Conservation (phyloP, 2,113 vertebrate genomes). For the Ptychochromis oligacanthus region DNA sequence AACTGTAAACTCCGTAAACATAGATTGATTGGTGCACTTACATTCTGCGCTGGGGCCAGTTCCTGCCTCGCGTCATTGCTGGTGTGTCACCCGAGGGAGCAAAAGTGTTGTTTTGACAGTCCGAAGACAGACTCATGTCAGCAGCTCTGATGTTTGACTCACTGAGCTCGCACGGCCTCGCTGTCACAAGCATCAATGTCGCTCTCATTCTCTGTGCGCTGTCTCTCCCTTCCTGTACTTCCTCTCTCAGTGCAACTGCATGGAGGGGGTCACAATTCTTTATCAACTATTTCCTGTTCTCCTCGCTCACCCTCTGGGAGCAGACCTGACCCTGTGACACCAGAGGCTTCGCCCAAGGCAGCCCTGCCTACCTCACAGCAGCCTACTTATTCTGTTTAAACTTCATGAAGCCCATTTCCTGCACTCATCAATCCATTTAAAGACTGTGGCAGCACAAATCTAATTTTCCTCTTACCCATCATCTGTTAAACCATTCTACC, state of each 20-base stretch:
- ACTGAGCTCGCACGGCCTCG: constrained; percentile 16
- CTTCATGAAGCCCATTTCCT: constrained; percentile 25
- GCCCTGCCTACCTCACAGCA: not conserved
- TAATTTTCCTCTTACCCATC: constrained; percentile 13
- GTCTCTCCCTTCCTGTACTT: constrained; percentile 53
- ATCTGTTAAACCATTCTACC: constrained; percentile 7
- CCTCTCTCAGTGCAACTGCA: constrained; percentile 63
- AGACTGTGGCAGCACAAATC: constrained; percentile 23
- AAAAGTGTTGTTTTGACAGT: constrained; percentile 59
- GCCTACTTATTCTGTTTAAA: constrained; percentile 6
- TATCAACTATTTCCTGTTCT: constrained; percentile 67
- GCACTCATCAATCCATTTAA: not conserved
- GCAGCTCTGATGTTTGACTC: constrained; percentile 46
- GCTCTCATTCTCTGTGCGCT: constrained; percentile 3
- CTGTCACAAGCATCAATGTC: constrained; percentile 52
- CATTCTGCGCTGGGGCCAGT: constrained; percentile 38
- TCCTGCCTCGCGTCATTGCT: constrained; percentile 54
- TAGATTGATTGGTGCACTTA: constrained; percentile 58
- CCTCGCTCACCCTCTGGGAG: constrained; percentile 48
- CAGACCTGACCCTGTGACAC: constrained; percentile 51
- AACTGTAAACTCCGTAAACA: not conserved
- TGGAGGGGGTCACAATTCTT: constrained; percentile 30
- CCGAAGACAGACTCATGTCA: constrained; percentile 66
- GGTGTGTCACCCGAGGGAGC: constrained; percentile 67
- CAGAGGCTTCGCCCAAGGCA: constrained; percentile 12